Conservation (phyloP, 2,888 invertebrate genomes). For the Icerya purchasi region DNA sequence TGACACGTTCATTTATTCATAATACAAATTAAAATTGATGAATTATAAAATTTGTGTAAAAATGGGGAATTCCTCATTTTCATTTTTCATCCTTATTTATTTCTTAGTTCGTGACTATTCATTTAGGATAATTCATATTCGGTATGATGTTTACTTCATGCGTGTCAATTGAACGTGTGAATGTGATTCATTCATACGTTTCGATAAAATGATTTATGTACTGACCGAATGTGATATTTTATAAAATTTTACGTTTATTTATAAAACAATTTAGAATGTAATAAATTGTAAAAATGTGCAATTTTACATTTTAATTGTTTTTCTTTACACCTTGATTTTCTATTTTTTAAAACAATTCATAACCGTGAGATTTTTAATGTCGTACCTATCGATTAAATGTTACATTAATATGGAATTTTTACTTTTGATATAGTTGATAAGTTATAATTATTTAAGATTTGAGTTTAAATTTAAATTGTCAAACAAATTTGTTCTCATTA, state of each 20-base stretch:
- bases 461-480: too few species aligned
- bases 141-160: constrained; percentile 5
- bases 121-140: background rate
- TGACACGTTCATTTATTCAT: too few species aligned
- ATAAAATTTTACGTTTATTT: constrained; percentile 15
- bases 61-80: background rate
- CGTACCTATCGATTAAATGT: constrained; percentile 11
- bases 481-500: too few species aligned
- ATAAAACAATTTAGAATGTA: background rate
- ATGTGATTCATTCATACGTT: too few species aligned
- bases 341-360: background rate
- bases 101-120: background rate
- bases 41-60: constrained; percentile 2
- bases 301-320: background rate
- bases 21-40: too few species aligned
- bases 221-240: too few species aligned
- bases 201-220: too few species aligned
- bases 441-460: too few species aligned
- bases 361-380: background rate
- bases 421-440: too few species aligned
- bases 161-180: constrained; percentile 9
- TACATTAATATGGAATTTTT: too few species aligned
- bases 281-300: background rate
- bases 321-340: background rate
- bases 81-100: background rate